Base-by-base conservation (phyloP, 92 coral and sea anemone genomes). In the Plumapathes pennacea region DNA sequence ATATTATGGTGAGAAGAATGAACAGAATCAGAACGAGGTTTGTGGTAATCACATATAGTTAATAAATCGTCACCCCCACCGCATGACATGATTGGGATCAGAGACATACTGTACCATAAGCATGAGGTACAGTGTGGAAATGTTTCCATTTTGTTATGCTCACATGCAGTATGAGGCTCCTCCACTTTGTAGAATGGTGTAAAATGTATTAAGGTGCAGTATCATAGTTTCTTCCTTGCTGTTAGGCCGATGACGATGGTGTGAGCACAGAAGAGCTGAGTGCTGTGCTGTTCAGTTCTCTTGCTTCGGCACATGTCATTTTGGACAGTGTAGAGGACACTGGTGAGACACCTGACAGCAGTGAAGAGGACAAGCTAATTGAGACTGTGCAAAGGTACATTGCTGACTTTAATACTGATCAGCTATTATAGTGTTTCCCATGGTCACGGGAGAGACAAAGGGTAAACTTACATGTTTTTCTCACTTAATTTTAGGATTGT, bases 241-340 rank as follows among this genome's bases (percentile, higher is more conserved):
- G 45, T 32, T 46, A 89, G 86, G 92, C 86, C 40, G 96, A 94
- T 48, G 89, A 92, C 58, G 94, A 67, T 77, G 94, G 96, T 7
- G 99, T 94, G 33, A 84, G 96, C 26, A 83, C 85, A 56, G 99
- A 94, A 84, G 99, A 94, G 44, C 60, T 94, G 41, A 94, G 88
- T 47, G 96, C 99, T 4, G 89, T 94, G 29, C 80, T 94, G 12
- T 46, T 94, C 22, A 94, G 99, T 44, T 88, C 96, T 10, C 66
- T 94, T 60, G 94, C 88, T 69, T 94, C 99, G 37, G 99, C 99
- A 5, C 83, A 94, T 19, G 77, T 78, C 10, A 94, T 94, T 43
- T 67, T 94, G 44, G 90, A 82, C 37, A 80, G 78, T 25, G 84
- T 94, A 21, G 90, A 85, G 49, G 96, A 72, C 27, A 31, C 24